phyloP scores from a whole-genome alignment of 2,113 vertebrate genomes.

The Sapayoa aenigma region DNA sequence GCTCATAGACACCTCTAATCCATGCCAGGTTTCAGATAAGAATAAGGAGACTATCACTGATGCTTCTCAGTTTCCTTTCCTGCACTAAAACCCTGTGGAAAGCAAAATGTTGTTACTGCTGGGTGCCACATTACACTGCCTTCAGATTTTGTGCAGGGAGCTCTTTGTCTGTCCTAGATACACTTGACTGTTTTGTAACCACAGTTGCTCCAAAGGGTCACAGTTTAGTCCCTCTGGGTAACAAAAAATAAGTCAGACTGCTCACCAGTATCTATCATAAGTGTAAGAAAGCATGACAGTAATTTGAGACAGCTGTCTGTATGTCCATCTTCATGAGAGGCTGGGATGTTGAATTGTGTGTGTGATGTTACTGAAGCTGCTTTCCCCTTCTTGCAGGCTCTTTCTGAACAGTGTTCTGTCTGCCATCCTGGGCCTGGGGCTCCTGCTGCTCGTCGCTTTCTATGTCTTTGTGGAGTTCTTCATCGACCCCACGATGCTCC shows the following conservation, averaged over 20 bases:
- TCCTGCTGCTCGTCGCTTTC: constrained; percentile 83
- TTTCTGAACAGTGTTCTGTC: constrained; percentile 90
- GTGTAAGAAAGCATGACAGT: background rate
- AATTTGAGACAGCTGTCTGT: background rate
- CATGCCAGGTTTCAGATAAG: background rate
- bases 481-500: constrained; percentile 82
- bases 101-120: background rate
- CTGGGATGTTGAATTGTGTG: background rate
- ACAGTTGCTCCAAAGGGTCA: background rate
- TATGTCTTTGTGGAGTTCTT: constrained; percentile 92
- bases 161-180: background rate
- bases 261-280: background rate
- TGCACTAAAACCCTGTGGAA: background rate
- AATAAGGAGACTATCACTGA: background rate
- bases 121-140: background rate
- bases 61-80: background rate
- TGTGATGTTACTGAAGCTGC: background rate
- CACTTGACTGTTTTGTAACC: background rate
- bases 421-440: constrained; percentile 84
- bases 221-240: background rate
- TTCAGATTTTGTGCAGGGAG: background rate
- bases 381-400: constrained; percentile 71
- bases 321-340: background rate
- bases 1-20: background rate
- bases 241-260: background rate